A percentile compares a stretch with the other conserved stretches of the same genome.
Evolutionary conservation across 2,797 vertebrate genomes (phyloP).

Genomic region (Cryptoblepharus egeriae): DNA sequence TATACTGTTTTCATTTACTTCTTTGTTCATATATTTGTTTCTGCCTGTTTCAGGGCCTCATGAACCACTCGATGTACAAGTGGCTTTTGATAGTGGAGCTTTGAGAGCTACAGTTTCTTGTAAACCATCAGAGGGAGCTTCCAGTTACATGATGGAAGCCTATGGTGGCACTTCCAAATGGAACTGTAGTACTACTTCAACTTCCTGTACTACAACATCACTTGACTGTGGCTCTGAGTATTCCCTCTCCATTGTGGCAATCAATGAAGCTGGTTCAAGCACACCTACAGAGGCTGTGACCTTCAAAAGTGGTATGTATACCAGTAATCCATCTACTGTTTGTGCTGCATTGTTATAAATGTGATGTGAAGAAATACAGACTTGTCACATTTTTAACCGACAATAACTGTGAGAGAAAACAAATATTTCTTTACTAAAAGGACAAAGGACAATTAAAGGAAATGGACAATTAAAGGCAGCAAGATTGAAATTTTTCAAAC

Average conservation of each 20-base stretch:
- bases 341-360: neutral
- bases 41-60: constrained; percentile 78
- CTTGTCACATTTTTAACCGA: neutral
- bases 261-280: constrained; percentile 86
- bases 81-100: constrained; percentile 70
- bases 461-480: neutral
- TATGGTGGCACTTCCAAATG: constrained; percentile 56
- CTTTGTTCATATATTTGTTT: neutral
- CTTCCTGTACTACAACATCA: constrained; percentile 77
- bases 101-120: constrained; percentile 80
- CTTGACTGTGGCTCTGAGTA: constrained; percentile 83
- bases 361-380: neutral
- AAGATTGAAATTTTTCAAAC: neutral
- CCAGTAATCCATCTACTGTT: neutral
- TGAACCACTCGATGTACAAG: constrained; percentile 74
- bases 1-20: neutral
- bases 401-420: neutral
- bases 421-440: no score
- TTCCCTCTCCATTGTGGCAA: constrained; percentile 78
- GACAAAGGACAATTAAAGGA: no score
- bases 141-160: constrained; percentile 77
- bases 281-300: constrained; percentile 71
- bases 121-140: constrained; percentile 73
- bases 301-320: constrained; percentile 84
- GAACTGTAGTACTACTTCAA: constrained; percentile 77